These are phyloP conservation scores for Brienomyrus brachyistius DNA, from an alignment of 2,113 vertebrate genomes.

Conservation along the genomic window DNA sequence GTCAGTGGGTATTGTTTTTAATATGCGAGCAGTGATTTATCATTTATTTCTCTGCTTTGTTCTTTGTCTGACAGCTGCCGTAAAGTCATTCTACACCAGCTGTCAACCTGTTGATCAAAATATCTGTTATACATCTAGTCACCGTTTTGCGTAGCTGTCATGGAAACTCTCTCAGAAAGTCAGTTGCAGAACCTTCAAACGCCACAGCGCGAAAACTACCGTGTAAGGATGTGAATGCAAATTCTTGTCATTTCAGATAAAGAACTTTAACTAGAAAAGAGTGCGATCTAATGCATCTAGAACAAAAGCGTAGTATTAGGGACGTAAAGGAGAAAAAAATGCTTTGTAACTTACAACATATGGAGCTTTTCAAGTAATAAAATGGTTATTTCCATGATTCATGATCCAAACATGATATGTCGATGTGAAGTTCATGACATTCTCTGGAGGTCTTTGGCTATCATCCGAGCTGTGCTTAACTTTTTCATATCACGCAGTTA, in stretches of 20 bases:
- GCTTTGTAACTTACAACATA: background rate
- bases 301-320: background rate
- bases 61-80: background rate
- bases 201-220: background rate
- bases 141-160: background rate
- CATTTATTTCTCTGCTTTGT: background rate
- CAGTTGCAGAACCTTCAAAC: background rate
- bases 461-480: background rate
- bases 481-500: background rate
- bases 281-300: background rate
- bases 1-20: background rate
- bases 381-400: background rate
- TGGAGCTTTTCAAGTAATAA: background rate
- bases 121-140: background rate
- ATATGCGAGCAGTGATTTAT: background rate
- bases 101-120: background rate
- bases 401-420: background rate
- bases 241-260: background rate
- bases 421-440: background rate
- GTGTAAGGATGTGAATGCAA: background rate
- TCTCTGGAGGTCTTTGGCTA: background rate
- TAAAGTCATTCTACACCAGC: background rate
- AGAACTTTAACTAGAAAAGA: background rate
- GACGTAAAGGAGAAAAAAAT: background rate
- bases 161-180: background rate